Base-by-base conservation (phyloP, 2,888 invertebrate genomes). In the Drosophila ustulata region DNA sequence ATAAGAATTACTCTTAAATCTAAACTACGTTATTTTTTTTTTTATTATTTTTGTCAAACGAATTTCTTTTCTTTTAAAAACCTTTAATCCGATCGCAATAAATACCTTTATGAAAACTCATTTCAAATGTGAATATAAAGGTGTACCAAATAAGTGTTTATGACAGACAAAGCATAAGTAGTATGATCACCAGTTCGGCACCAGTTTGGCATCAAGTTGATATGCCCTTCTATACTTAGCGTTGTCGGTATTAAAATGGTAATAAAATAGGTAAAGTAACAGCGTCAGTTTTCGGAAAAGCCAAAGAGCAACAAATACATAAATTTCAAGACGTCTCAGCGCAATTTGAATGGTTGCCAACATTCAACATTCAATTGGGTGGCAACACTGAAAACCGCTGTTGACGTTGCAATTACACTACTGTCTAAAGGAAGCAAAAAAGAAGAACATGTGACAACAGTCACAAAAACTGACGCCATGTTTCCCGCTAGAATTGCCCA, bases 221-320 rank as follows among this genome's bases (percentile, higher is more conserved):
- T 37, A 37, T 37, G n/a, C 37, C 37, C 37, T n/a, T 37, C 37
- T 37, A 37, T 3, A 4, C 37, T n/a, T n/a, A 4, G 5, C n/a
- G 37, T 37, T 37, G 34, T 4, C n/a, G 11, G 34, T 34, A 11
- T 34, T 2, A 34, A 34, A 84, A 84, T 84, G 88, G 88, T 89
- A 84, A 89, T 84, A 89, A 84, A 84, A 84, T 84, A 84, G 83
- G 75, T 82, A 82, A 84, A 84, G 88, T 88, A 89, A 88, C 75
- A 73, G 70, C 82, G 28, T 41, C 43, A 52, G 65, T 77, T 80
- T 73, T 81, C 68, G 72, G 75, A 70, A 81, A 66, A 84, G 88
- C 69, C 71, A 82, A 82, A 87, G 79, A 72, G 78, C 78, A 69
- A 51, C 51, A 49, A 62, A 41, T 52, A 76, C 66, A 78, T 84